Evolutionary conservation across 2,113 vertebrate genomes (phyloP), one percentile per base, ranked within the genome.

Genomic region (Grammomys dolichurus): DNA sequence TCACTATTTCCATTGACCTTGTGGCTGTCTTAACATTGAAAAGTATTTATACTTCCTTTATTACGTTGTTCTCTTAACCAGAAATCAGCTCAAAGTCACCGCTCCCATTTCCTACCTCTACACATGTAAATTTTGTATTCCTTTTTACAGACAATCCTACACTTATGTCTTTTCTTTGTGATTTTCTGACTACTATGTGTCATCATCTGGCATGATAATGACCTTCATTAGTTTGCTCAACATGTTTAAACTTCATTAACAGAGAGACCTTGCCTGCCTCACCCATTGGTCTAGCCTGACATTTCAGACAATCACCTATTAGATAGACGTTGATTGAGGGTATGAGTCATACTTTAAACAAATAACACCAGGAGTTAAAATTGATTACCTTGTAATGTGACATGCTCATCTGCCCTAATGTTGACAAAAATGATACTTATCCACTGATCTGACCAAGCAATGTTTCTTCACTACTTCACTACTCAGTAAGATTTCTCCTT

Each of bases 391-490:
- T 60, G 46, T 67, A 56, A 78, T 82, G 56, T 93, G 56, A 73
- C 54, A 72, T 72, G 33, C 12, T 24, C 67, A 43, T 82, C 93
- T 96, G 43, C 58, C 48, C 87, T 89, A 16, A 97, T 94, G 93
- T 92, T 72, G 75, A 36, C 40, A 81, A 84, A 67, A 91, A 10
- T 84, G 8, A 40, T 76, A 72, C 7, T 78, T 78, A 69, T 80
- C 31, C 11, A 46, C 70, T 19, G 1, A 87, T 46, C 26, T 7
- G 91, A 14, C 51, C 28, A 69, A 70, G 36, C 76, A 72, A 58
- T 22, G 70, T 60, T 82, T 89, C 40, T 93, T 97, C 31, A 96
- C 87, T 89, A 54, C 40, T 93, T 97, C 31, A 96, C 87, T 89
- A 54, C 11, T 94, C 85, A 63, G 43, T 36, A 80, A 58, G 13